Percentiles rank a stretch among this genome's conserved stretches.
These are phyloP conservation scores for Pristis pectinata DNA, from an alignment of 2,797 vertebrate species.

Conservation along the genomic window DNA sequence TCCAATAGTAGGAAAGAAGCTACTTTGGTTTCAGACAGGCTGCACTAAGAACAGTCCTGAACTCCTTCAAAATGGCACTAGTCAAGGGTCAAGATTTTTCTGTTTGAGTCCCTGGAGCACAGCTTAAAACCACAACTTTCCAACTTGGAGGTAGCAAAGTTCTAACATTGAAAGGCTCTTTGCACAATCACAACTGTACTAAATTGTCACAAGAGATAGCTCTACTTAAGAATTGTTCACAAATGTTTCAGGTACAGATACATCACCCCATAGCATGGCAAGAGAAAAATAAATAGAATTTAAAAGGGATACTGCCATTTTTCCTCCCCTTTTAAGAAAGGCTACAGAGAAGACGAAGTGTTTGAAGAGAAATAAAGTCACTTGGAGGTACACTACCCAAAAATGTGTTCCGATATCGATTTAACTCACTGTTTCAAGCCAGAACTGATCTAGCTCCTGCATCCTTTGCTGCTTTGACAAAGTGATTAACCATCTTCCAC, in stretches of 20 bases:
- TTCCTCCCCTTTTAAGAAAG: too few relatives aligned
- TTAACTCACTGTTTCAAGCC: constrained; percentile 70
- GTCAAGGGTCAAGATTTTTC: neutral
- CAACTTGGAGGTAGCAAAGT: neutral
- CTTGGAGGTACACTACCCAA: neutral
- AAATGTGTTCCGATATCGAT: neutral
- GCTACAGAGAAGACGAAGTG: too few relatives aligned
- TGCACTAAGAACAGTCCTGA: neutral
- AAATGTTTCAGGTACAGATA: neutral
- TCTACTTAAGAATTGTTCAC: neutral
- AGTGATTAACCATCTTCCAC: constrained; percentile 75
- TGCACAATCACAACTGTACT: neutral
- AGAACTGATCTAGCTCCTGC: constrained; percentile 67
- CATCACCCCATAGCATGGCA: neutral
- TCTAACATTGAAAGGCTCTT: neutral
- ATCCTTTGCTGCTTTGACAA: constrained; percentile 71
- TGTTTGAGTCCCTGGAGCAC: neutral
- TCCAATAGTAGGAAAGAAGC: neutral
- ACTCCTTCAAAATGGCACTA: neutral
- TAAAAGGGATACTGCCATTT: too few relatives aligned
- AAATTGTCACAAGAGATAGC: neutral
- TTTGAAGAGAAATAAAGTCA: neutral
- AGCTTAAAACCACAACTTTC: neutral
- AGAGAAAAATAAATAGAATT: neutral
- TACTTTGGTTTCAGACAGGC: neutral